Evolutionary conservation across 2,797 vertebrate genomes (phyloP), one percentile per base, ranked within the genome.

Genomic region (Anguilla megastoma): DNA sequence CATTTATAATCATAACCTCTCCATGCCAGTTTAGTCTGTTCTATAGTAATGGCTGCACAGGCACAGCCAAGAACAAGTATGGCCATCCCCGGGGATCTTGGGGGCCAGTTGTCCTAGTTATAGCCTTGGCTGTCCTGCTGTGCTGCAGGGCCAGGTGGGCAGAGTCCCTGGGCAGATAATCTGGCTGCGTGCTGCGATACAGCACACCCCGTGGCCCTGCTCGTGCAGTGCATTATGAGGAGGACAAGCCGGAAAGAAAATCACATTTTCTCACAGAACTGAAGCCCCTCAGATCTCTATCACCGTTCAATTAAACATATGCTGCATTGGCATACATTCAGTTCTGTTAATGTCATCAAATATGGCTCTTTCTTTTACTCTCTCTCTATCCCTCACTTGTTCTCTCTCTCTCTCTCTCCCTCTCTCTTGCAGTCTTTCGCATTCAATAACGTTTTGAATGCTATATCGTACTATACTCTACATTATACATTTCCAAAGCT

Each of bases 331-430:
- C 74, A 36, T 5, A 3, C 33, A 74, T 12, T 30, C 33, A 2
- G 1, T 33, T 33, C 10, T 33, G 69, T 74, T 33, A 74, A 33
- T 74, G 3, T 76, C 3, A 41, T 18, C 0, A 76, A 18, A 18
- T n/a, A n/a, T 66, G 3, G 60, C 21, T 16, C 58, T 18, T 18
- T 60, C 58, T 60, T 60, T 60, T 21, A 48, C 69, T 86, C 50
- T 56, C 63, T 89, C 74, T 27, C 30, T 89, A 90, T 89, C 86
- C 89, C 84, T 86, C 45, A 80, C 36, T 79, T 24, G 1, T 56
- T 89, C 74, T n/a, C 30, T 89, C 91, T 90, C 86, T 90, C 56
- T 60, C 21, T 4, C 60, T 63, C n/a, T 9, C 60, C 3, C 24
- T n/a, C 60, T 66, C 60, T 71, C 4, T 71, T 69, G 24, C 63